phyloP scores from a whole-genome alignment of 2,797 vertebrate species.

The Natrix natrix region DNA sequence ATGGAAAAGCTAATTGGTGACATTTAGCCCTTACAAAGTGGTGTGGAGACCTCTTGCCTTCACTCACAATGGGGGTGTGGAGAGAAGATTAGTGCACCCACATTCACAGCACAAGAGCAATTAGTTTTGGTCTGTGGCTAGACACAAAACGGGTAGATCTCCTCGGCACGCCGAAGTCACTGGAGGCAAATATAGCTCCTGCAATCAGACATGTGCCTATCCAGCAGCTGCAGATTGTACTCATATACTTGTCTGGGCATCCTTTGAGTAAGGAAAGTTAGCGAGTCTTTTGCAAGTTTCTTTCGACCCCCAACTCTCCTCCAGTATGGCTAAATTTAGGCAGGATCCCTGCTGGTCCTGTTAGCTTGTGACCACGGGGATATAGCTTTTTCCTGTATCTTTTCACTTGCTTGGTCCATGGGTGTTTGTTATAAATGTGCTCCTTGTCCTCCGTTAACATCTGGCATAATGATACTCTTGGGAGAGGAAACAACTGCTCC shows the following conservation, averaged over 20 bases:
- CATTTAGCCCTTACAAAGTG: slow-evolving; percentile 33
- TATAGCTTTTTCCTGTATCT: neutral
- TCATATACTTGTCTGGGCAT: neutral
- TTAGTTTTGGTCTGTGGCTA: slow-evolving; percentile 21
- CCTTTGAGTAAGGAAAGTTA: neutral
- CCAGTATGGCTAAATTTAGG: neutral
- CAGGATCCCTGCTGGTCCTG: no score
- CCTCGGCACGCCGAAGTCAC: neutral
- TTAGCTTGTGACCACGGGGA: neutral
- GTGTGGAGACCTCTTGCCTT: slow-evolving; percentile 44
- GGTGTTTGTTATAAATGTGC: neutral
- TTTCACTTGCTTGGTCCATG: neutral
- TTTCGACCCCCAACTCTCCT: neutral
- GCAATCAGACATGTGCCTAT: neutral
- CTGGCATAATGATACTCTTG: neutral
- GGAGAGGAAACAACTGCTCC: neutral
- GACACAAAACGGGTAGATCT: slow-evolving; percentile 34
- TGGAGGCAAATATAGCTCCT: neutral
- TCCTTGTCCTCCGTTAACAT: neutral
- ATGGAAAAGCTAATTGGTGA: slow-evolving; percentile 26
- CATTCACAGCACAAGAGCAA: slow-evolving; percentile 31
- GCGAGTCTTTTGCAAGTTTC: neutral
- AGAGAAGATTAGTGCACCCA: slow-evolving; percentile 18
- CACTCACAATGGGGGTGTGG: slow-evolving; percentile 2
- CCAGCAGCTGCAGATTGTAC: neutral